Evolutionary conservation across 2,888 invertebrate genomes (phyloP).

Genomic region (Cosmia pyralina): DNA sequence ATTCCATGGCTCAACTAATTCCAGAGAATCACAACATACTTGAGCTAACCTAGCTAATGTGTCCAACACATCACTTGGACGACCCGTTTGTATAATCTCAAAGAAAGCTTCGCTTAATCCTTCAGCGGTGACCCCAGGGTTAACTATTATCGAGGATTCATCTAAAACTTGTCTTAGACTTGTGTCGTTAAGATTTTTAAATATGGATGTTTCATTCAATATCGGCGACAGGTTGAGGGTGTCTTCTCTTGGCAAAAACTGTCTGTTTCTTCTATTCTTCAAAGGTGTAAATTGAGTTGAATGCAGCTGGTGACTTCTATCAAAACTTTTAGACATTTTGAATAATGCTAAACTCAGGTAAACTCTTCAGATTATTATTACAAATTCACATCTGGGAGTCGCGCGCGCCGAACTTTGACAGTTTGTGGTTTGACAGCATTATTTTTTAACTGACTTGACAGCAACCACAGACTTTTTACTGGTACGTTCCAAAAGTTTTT

Average conservation of each 20-base stretch:
- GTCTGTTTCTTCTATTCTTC: conserved; percentile 78
- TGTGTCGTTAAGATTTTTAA: conserved; percentile 86
- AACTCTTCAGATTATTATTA: background rate
- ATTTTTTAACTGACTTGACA: background rate
- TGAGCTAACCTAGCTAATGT: conserved; percentile 91
- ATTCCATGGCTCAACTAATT: conserved; percentile 87
- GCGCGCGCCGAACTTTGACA: conserved; percentile 41
- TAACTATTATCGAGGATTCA: conserved; percentile 82
- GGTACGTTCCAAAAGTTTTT: conserved; percentile 24
- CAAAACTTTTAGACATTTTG: conserved; percentile 75
- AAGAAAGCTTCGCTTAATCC: conserved; percentile 85
- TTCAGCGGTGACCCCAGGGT: conserved; percentile 78
- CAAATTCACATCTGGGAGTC: conserved; percentile 4
- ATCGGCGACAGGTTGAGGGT: conserved; percentile 86
- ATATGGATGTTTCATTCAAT: conserved; percentile 86
- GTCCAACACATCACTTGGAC: conserved; percentile 89
- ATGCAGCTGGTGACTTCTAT: conserved; percentile 78
- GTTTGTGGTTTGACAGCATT: conserved; percentile 9
- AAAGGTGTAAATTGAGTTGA: conserved; percentile 83
- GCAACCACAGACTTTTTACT: conserved; percentile 6
- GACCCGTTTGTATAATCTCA: conserved; percentile 85
- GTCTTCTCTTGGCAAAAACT: conserved; percentile 82
- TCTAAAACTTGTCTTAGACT: conserved; percentile 85
- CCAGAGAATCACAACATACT: conserved; percentile 91
- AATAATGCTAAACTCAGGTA: conserved; percentile 19